Evolutionary conservation across 2,113 vertebrate species (phyloP).

Genomic region (Rynchops niger): DNA sequence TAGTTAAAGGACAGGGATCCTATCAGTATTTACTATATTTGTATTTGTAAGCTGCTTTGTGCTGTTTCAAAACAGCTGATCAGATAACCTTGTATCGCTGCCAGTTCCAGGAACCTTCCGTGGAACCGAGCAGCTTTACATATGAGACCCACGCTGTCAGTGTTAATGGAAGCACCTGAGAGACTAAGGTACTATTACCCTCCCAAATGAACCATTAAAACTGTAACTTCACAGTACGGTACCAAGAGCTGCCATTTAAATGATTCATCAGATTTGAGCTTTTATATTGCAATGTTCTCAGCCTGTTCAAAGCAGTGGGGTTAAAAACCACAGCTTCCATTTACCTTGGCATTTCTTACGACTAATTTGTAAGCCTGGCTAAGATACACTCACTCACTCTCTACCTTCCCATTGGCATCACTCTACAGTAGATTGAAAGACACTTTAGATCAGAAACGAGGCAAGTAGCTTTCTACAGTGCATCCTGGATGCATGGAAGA

Average conservation of each 20-base stretch:
- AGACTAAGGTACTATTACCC: neutral
- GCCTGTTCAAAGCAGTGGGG: neutral
- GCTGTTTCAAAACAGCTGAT: constrained; percentile 53
- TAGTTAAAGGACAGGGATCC: neutral
- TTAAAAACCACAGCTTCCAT: neutral
- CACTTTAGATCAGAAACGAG: neutral
- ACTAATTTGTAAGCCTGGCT: neutral
- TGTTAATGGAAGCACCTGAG: neutral
- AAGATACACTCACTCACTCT: neutral
- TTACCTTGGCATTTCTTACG: neutral
- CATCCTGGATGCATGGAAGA: neutral
- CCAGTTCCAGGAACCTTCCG: neutral
- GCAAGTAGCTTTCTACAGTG: neutral
- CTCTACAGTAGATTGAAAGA: neutral
- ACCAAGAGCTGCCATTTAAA: neutral
- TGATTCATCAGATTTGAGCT: neutral
- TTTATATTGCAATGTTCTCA: neutral
- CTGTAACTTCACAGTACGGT: neutral
- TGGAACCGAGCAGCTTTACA: neutral
- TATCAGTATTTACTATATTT: constrained; percentile 51
- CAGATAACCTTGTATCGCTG: constrained; percentile 1
- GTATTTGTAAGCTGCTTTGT: constrained; percentile 48
- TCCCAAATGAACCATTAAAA: neutral
- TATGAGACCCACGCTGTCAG: neutral
- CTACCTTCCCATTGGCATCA: neutral